Conservation (phyloP, 2,113 vertebrate genomes). For the Holacanthus passer region DNA sequence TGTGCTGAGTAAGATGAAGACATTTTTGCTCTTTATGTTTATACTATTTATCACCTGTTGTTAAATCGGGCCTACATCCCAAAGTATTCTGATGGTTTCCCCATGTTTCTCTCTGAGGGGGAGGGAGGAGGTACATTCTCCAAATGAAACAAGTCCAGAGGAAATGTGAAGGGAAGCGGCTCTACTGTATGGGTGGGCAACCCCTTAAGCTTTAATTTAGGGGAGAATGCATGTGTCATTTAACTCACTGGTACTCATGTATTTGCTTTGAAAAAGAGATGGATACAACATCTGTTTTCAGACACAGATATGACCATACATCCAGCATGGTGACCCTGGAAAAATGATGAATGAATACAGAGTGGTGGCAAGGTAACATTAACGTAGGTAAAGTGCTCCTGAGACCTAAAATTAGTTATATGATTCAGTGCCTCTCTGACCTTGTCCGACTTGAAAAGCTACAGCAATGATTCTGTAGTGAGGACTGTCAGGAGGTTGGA, state of each 20-base stretch:
- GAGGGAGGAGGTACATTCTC: slow-evolving; percentile 77
- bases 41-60: slow-evolving; percentile 47
- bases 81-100: slow-evolving; percentile 79
- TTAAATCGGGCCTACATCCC: not conserved
- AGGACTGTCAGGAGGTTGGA: not conserved
- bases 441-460: slow-evolving; percentile 1
- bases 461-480: not conserved
- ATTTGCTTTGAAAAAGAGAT: not conserved
- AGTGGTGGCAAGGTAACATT: not conserved
- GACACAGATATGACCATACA: not conserved
- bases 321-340: not conserved
- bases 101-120: slow-evolving; percentile 75
- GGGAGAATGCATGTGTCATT: not conserved
- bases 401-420: not conserved
- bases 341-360: slow-evolving; percentile 28
- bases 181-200: slow-evolving; percentile 10
- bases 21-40: not conserved
- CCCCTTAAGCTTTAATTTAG: slow-evolving; percentile 21
- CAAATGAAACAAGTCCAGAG: slow-evolving; percentile 54
- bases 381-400: slow-evolving; percentile 2
- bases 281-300: slow-evolving; percentile 19
- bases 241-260: not conserved
- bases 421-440: not conserved
- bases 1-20: slow-evolving; percentile 36
- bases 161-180: slow-evolving; percentile 12